These are phyloP conservation scores for Anneissia japonica DNA, from an alignment of 35 echinoderm and acorn worm genomes.

Conservation along the genomic window DNA sequence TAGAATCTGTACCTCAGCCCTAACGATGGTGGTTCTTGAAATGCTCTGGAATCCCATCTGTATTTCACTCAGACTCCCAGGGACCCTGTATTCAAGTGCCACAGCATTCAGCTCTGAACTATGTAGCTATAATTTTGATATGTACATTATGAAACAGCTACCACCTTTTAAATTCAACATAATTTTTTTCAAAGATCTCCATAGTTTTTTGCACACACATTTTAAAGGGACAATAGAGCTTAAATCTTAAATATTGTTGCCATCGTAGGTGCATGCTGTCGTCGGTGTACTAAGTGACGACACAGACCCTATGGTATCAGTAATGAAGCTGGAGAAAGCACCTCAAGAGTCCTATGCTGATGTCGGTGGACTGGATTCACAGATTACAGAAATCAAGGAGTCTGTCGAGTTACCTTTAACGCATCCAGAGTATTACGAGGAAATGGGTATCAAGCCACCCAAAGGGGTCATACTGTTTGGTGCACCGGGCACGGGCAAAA, in stretches of 20 bases:
- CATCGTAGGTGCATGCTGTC: slow-evolving; percentile 74
- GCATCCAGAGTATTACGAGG: slow-evolving; percentile 99
- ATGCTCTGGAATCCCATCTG: too few relatives aligned
- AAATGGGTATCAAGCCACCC: slow-evolving; percentile 99
- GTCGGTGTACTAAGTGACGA: slow-evolving; percentile 95
- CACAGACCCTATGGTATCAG: slow-evolving; percentile 98
- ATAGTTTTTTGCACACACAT: background rate
- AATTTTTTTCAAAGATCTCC: background rate
- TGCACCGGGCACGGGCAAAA: slow-evolving; percentile 94
- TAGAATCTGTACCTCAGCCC: too few relatives aligned
- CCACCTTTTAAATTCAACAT: background rate
- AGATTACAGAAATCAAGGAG: slow-evolving; percentile 99
- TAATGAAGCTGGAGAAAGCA: slow-evolving; percentile 98
- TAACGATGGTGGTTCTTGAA: too few relatives aligned
- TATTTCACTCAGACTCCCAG: too few relatives aligned
- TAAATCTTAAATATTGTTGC: background rate
- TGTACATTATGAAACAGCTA: background rate
- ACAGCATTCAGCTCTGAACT: too few relatives aligned
- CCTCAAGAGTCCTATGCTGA: slow-evolving; percentile 98
- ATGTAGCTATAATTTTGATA: background rate
- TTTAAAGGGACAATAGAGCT: background rate
- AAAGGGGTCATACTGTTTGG: slow-evolving; percentile 97
- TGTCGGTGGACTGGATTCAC: slow-evolving; percentile 90
- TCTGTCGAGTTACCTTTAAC: slow-evolving; percentile 97
- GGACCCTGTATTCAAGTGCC: too few relatives aligned